These are phyloP conservation scores for Apostichopus japonicus DNA, from an alignment of 35 echinoderm and acorn worm species.

Conservation along the genomic window DNA sequence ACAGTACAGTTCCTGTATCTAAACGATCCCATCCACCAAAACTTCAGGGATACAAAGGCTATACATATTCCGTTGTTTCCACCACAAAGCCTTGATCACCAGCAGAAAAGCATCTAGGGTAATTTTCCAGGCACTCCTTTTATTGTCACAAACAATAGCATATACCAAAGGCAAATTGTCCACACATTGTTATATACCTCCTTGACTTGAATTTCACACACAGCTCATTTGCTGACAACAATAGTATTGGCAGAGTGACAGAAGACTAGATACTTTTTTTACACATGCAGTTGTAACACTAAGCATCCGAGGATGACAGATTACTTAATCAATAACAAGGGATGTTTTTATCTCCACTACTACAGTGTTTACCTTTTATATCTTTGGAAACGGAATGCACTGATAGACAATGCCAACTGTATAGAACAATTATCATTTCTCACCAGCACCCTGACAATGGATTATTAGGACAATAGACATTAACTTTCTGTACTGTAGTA, in stretches of 20 bases:
- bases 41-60: too few relatives aligned
- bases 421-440: too few relatives aligned
- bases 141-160: neutral
- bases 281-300: neutral
- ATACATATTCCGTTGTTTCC: neutral
- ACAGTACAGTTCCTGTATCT: too few relatives aligned
- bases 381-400: too few relatives aligned
- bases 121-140: neutral
- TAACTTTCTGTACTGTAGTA: too few relatives aligned
- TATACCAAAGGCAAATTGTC: neutral
- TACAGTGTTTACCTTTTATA: neutral
- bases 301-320: neutral
- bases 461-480: too few relatives aligned
- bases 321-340: neutral
- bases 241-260: neutral
- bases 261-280: neutral
- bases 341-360: neutral
- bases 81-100: neutral
- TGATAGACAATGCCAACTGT: too few relatives aligned
- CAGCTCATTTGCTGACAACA: neutral
- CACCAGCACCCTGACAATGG: too few relatives aligned
- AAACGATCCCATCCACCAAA: too few relatives aligned
- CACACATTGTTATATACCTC: neutral
- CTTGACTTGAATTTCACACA: neutral
- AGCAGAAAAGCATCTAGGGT: neutral